A percentile compares a stretch with the other conserved stretches of the same genome.
These are phyloP conservation scores for Parazoanthus atlanticus DNA, from an alignment of 92 coral and sea anemone species.

Conservation along the genomic window DNA sequence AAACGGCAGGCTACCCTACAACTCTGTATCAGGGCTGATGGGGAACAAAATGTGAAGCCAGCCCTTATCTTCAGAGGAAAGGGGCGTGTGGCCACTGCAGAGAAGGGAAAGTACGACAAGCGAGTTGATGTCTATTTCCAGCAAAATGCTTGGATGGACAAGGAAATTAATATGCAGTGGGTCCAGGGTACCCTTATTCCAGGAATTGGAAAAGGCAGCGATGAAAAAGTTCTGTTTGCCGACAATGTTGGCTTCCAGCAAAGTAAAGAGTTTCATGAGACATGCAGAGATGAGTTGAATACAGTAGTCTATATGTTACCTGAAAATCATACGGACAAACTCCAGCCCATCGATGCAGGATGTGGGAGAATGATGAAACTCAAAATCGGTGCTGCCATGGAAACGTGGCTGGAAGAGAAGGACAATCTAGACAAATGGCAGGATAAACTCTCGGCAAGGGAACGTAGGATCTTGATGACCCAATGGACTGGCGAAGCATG, in stretches of 20 bases:
- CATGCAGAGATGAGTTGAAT: slow-evolving; percentile 53
- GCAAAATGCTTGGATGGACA: slow-evolving; percentile 55
- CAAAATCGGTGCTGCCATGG: slow-evolving; percentile 42
- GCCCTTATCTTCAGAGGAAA: slow-evolving; percentile 52
- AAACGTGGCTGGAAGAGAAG: slow-evolving; percentile 43
- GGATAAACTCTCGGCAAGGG: slow-evolving; percentile 43
- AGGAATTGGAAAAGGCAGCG: slow-evolving; percentile 48
- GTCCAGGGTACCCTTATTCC: slow-evolving; percentile 42
- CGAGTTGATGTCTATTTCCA: slow-evolving; percentile 59
- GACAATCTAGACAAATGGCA: slow-evolving; percentile 48
- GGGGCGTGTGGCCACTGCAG: slow-evolving; percentile 32
- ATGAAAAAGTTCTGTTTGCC: slow-evolving; percentile 53
- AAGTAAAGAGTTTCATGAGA: slow-evolving; percentile 34
- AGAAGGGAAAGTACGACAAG: slow-evolving; percentile 50
- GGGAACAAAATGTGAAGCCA: slow-evolving; percentile 57
- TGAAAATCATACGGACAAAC: slow-evolving; percentile 51
- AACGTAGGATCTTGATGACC: slow-evolving; percentile 48
- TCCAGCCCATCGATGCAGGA: slow-evolving; percentile 54
- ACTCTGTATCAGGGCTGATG: slow-evolving; percentile 55
- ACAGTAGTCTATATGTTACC: slow-evolving; percentile 47
- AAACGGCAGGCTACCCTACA: slow-evolving; percentile 33
- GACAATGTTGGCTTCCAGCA: slow-evolving; percentile 40
- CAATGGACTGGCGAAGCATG: slow-evolving; percentile 44
- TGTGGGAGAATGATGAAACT: slow-evolving; percentile 48
- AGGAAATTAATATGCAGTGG: slow-evolving; percentile 55